Evolutionary conservation across 1,140 invertebrate genomes (phyloP), one percentile per base, ranked within the genome.

Genomic region (Drosophila bifasciata): DNA sequence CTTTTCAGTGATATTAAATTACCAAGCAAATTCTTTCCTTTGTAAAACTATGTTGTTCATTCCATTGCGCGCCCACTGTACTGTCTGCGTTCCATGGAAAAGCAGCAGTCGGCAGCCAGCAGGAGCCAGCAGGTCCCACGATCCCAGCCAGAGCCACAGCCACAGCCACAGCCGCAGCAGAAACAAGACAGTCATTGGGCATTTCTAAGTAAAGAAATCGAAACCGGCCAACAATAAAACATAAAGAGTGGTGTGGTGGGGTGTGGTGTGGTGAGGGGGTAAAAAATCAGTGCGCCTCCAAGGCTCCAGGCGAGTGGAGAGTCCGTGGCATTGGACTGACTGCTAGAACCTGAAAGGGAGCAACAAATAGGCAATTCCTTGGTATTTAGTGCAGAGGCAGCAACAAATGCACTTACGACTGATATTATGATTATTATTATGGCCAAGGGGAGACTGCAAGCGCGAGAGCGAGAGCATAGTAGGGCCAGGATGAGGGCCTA

Each of bases 341-440:
- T 28, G 8, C 8, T 28, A 8, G 57, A 41, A 25, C 45, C 15
- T 11, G 56, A 46, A 40, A 62, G 61, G 68, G 36, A 62, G 52
- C 60, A 69, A 77, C 76, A 74, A 86, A 77, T 74, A 69, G 78
- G 57, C 76, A 88, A 88, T 88, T 88, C 83, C 75, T 79, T 79
- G 84, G 78, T 88, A 88, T 88, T 88, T 88, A 88, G 83, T 88
- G 83, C 83, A 71, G 62, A 61, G 66, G 56, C 75, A 63, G 71
- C 81, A 81, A 86, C 81, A 88, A 88, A 88, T 88, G 79, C 85
- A 88, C 83, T 88, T 88, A 88, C 83, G 79, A 88, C 83, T 88
- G 83, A 88, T 88, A 88, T 88, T 88, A 88, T 89, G 84, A 88
- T 88, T 88, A 88, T 88, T 88, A 88, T 88, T 76, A 83, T 64